A percentile compares a stretch with the other conserved stretches of the same genome.
Evolutionary conservation across 2,888 invertebrate species (phyloP).

Genomic region (Eupithecia vulgata): DNA sequence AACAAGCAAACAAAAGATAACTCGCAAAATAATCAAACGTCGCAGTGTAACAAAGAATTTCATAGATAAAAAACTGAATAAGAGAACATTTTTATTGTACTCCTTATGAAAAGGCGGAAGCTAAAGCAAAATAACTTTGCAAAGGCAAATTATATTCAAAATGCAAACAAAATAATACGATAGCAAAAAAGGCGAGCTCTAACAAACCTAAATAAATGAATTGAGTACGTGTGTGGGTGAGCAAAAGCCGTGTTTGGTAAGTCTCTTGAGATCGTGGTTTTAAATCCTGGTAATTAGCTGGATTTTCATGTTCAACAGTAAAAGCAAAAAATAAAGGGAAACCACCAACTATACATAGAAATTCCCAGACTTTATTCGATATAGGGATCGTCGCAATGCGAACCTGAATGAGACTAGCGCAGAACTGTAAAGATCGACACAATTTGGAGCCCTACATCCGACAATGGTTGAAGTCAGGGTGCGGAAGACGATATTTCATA

Average conservation of each 20-base stretch:
- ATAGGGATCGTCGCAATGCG: neutral
- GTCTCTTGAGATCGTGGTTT: neutral
- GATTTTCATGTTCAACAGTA: neutral
- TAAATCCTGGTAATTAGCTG: neutral
- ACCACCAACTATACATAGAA: neutral
- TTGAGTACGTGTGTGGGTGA: neutral
- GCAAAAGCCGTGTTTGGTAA: neutral
- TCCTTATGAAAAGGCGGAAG: neutral
- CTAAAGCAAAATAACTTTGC: neutral
- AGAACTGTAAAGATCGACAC: neutral
- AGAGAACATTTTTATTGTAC: neutral
- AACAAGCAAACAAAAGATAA: neutral
- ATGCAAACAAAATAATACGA: neutral
- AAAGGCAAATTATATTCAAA: neutral
- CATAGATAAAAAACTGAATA: neutral
- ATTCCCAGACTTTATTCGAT: neutral
- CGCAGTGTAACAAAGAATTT: neutral
- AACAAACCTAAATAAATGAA: neutral
- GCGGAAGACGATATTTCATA: neutral
- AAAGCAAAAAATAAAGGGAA: neutral
- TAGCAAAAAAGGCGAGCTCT: neutral
- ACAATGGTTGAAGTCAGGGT: neutral
- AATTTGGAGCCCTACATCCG: neutral
- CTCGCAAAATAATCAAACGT: neutral
- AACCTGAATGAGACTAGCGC: neutral